Evolutionary conservation across 2,888 invertebrate species (phyloP).

Genomic region (Sarcophaga variegata): DNA sequence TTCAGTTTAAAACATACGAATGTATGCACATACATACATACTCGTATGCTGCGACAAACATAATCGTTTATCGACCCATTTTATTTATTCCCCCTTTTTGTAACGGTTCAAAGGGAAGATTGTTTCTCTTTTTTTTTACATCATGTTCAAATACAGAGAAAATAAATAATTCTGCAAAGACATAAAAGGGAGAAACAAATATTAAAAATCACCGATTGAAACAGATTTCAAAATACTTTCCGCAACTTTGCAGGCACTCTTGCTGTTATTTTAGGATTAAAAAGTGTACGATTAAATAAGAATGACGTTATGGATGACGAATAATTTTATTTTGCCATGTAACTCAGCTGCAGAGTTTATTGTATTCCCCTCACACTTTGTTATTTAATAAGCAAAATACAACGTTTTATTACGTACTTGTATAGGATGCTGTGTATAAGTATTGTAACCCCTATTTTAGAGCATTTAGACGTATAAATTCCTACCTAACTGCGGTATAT

Average conservation of each 20-base stretch:
- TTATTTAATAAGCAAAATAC: neutral
- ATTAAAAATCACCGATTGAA: constrained; percentile 5
- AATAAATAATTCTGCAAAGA: neutral
- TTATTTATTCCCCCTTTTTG: neutral
- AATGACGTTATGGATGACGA: neutral
- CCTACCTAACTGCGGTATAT: no score
- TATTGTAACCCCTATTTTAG: no score
- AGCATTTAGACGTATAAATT: no score
- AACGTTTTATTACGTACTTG: neutral
- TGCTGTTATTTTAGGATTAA: neutral
- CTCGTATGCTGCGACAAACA: neutral
- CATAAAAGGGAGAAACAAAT: neutral
- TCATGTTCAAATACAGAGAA: neutral
- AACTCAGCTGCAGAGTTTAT: constrained; percentile 24
- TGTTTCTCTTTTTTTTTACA: neutral
- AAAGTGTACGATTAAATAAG: neutral
- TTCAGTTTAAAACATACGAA: constrained; percentile 23
- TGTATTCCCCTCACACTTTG: constrained; percentile 9
- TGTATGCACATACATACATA: neutral
- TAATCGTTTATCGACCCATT: constrained; percentile 61
- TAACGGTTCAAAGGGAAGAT: neutral
- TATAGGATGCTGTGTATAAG: no score
- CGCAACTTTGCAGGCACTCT: constrained; percentile 5
- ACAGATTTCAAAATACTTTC: constrained; percentile 24
- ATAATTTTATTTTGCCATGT: constrained; percentile 23